Conservation (phyloP, 2,113 vertebrate species). For the Clarias macrocephalus region DNA sequence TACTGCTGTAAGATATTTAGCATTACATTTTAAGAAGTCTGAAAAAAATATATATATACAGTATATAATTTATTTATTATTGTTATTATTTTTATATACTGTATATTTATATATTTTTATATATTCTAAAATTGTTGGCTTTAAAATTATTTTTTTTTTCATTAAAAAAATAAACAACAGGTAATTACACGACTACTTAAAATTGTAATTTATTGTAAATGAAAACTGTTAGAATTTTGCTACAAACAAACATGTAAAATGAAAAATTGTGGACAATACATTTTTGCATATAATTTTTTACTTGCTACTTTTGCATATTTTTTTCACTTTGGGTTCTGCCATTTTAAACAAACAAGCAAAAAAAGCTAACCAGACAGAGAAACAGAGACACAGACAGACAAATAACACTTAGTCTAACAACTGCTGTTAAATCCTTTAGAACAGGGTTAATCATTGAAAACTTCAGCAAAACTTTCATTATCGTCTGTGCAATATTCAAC, state of each 20-base stretch:
- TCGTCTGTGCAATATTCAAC: conserved; percentile 1
- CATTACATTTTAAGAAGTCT: background rate
- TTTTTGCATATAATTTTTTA: background rate
- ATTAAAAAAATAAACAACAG: too few species aligned
- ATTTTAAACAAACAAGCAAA: background rate
- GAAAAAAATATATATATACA: too few species aligned
- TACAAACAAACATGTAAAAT: background rate
- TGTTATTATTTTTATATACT: too few species aligned
- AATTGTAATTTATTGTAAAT: background rate
- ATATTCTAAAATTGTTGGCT: too few species aligned
- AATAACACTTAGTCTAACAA: background rate
- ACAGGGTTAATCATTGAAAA: background rate
- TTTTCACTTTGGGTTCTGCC: background rate
- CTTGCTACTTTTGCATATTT: background rate
- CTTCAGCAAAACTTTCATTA: background rate
- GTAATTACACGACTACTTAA: background rate
- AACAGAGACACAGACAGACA: background rate
- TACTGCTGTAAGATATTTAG: background rate
- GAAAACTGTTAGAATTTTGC: background rate
- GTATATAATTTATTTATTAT: too few species aligned
- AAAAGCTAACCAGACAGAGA: background rate
- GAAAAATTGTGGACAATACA: background rate
- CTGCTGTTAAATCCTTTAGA: background rate
- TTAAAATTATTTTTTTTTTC: too few species aligned
- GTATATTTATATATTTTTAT: too few species aligned